A percentile compares a stretch with the other conserved stretches of the same genome.
Evolutionary conservation across 1,140 invertebrate genomes (phyloP).

Genomic region (Drosophila pachea): DNA sequence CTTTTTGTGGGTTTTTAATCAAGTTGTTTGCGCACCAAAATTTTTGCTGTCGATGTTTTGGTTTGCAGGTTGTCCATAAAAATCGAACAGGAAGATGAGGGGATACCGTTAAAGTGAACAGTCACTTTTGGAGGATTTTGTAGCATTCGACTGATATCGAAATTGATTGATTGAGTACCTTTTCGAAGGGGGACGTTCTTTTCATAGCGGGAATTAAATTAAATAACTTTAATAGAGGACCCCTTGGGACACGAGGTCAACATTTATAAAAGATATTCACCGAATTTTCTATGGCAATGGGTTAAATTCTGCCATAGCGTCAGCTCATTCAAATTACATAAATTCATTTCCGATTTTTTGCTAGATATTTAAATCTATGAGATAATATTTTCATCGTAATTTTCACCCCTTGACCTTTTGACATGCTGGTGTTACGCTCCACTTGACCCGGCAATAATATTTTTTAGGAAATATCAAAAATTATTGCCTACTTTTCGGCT

Average conservation of each 20-base stretch:
- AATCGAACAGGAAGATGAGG: slow-evolving; percentile 1
- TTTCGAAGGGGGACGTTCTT: not conserved
- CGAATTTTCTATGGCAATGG: too few species aligned
- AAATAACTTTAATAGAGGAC: too few species aligned
- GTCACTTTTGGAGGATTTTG: slow-evolving; percentile 7
- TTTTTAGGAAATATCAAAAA: slow-evolving; percentile 36
- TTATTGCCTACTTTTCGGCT: slow-evolving; percentile 51
- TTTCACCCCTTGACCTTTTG: not conserved
- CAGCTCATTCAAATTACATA: too few species aligned
- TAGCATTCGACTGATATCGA: slow-evolving; percentile 17
- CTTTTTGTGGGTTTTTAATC: slow-evolving; percentile 75
- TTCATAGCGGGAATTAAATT: too few species aligned
- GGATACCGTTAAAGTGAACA: slow-evolving; percentile 13
- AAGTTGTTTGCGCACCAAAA: slow-evolving; percentile 68
- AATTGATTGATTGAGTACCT: slow-evolving; percentile 16
- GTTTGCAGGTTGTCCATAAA: slow-evolving; percentile 36
- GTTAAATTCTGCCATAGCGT: too few species aligned
- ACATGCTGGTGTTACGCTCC: slow-evolving; percentile 3
- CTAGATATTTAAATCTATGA: too few species aligned
- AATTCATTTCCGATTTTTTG: too few species aligned
- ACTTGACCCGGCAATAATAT: slow-evolving; percentile 17
- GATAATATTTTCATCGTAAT: not conserved
- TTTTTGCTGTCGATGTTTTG: slow-evolving; percentile 35
- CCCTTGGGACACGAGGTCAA: too few species aligned
- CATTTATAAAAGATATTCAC: too few species aligned